Conservation (phyloP, 2,797 vertebrate species). For the Phrynocephalus forsythii region DNA sequence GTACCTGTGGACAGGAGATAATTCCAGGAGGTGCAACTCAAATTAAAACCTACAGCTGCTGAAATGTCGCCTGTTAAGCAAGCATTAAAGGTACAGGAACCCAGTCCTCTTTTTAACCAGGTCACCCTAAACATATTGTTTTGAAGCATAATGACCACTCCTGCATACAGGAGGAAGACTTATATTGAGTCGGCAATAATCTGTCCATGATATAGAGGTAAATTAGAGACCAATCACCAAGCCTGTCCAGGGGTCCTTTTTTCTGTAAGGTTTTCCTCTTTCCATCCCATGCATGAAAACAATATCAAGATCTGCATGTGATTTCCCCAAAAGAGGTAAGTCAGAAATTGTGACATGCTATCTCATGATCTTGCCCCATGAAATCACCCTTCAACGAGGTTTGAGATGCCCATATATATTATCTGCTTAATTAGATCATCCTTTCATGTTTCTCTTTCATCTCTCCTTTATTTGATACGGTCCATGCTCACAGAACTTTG, state of each 20-base stretch:
- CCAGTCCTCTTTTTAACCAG: too few species aligned
- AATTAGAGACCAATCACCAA: neutral
- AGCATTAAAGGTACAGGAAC: too few species aligned
- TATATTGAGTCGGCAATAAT: neutral
- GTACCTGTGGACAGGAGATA: too few species aligned
- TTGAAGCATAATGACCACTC: neutral
- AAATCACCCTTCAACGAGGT: neutral
- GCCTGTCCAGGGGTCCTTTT: neutral
- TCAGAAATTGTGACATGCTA: slow-evolving; percentile 7
- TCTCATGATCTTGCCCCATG: neutral
- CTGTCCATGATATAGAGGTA: neutral
- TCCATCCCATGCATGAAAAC: neutral
- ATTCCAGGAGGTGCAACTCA: too few species aligned
- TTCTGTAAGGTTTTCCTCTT: neutral
- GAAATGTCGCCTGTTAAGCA: too few species aligned
- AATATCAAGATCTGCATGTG: too few species aligned
- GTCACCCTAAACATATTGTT: neutral
- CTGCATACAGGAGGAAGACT: neutral
- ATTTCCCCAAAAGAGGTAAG: neutral
- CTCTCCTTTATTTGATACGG: neutral
- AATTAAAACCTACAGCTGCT: too few species aligned
- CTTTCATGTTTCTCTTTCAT: slow-evolving; percentile 27
- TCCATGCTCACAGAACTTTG: neutral
- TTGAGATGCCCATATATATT: neutral
- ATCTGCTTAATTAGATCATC: neutral